Evolutionary conservation across 2,888 invertebrate genomes (phyloP), one percentile per base, ranked within the genome.

Genomic region (Sialis lutaria): DNA sequence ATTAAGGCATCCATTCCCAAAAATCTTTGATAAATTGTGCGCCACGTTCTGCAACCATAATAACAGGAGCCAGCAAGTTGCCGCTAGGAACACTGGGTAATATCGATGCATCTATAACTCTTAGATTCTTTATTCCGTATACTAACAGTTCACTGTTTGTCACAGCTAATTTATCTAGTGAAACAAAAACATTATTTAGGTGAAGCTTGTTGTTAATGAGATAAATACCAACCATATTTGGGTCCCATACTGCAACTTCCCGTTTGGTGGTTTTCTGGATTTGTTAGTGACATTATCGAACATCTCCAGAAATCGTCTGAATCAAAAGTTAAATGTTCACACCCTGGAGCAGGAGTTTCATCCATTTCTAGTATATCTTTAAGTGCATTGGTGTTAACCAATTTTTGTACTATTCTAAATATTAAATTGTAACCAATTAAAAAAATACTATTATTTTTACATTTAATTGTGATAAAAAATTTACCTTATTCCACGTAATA

Each of bases 11-110:
- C 22, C 22, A 37, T 7, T 12, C 31, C 51, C 51, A 51, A n/a
- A 44, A 44, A 33, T 51, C 46, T 8, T 40, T 48, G 8, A 51
- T 49, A 34, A 48, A 41, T 9, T 33, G 13, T 10, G 68, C 60
- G 0, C 63, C 67, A 54, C 68, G 68, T 53, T 71, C 70, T 1
- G 59, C 70, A 37, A 70, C 64, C 69, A 70, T 70, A 39, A 69
- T 63, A 12, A 61, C 60, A 2, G 69, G 68, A 1, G 69, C 69
- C 51, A 68, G 67, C 34, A 67, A 67, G 54, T 69, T 68, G 5
- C 68, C 69, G 44, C 64, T 66, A 0, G 66, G 64, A 44, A 69
- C 63, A 32, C 57, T 57, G 5, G 69, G 70, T 63, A 70, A 69
- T 43, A 69, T 62, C 41, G 67, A 67, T 6, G 67, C 67, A 49